Base-by-base conservation (phyloP, 30 jellyfish, hydroid and myxozoan species). In the Rhopilema esculentum region DNA sequence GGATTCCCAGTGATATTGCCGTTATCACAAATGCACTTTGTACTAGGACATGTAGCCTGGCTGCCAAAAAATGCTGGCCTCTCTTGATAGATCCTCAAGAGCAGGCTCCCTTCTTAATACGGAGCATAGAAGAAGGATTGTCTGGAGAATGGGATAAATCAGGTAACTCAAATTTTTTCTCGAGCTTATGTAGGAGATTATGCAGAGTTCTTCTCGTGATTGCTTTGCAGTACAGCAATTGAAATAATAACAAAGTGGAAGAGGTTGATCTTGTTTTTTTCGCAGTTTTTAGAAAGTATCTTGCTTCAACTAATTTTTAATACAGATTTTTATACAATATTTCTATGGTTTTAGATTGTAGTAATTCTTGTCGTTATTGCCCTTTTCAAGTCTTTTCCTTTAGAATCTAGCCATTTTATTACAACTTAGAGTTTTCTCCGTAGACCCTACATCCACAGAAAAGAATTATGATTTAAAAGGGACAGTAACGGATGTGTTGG, bases 21-120 rank as follows among this genome's bases (percentile, higher is more conserved):
- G 1, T 83, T 7, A 33, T 83, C 23, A 27, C 68, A 33, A 76
- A 83, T 27, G 88, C 82, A 12, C 68, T 90, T 85, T 28, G 70
- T n/a, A 57, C 82, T 40, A 66, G 97, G 27, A 76, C 94, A 16
- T 70, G 82, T 64, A 64, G 85, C 62, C 16, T 72, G 25, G 83
- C 81, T 4, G 90, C 90, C n/a, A 79, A 83, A 52, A 83, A 84
- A 70, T 91, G 97, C 61, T 91, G 97, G 95, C 97, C 97, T 4
- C 72, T 91, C 21, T 49, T 91, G 23, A 69, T 91, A 20, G 97
- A 91, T 50, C 95, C 95, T 2, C 73, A 67, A 16, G 84, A 79
- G 64, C 83, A 66, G 21, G 91, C 88, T 17, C 75, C 69, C 4
- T 12, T 49, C 15, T 7, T 77, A 0, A 91, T 90, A 18, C 72